Percentiles rank a stretch among this genome's conserved stretches.
These are phyloP conservation scores for Malurus elegans DNA, from an alignment of 2,113 vertebrate species.

Conservation along the genomic window DNA sequence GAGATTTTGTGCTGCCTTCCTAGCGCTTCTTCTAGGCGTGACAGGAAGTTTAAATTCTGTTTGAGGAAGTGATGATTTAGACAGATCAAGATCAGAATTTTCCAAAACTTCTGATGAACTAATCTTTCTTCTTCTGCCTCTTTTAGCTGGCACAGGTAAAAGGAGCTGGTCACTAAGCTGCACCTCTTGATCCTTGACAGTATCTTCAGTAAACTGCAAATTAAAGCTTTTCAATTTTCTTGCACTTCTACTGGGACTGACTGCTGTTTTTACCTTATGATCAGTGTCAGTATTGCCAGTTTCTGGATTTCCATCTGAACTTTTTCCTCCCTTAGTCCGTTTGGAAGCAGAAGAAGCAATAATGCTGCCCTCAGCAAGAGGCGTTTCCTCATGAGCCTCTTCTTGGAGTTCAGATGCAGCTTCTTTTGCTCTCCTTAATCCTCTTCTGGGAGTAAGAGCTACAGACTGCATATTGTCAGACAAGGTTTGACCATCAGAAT, in stretches of 20 bases:
- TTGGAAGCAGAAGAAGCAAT: slow-evolving; percentile 4
- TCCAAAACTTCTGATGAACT: slow-evolving; percentile 18
- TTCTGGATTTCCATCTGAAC: slow-evolving; percentile 21
- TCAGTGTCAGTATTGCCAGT: slow-evolving; percentile 2
- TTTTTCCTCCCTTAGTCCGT: slow-evolving; percentile 49
- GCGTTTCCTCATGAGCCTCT: not conserved
- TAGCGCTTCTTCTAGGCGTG: slow-evolving; percentile 65
- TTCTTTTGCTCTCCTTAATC: slow-evolving; percentile 41
- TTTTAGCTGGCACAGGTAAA: slow-evolving; percentile 46
- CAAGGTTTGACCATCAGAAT: not conserved
- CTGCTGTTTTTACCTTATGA: not conserved
- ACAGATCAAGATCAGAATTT: slow-evolving; percentile 25
- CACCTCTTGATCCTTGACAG: slow-evolving; percentile 41
- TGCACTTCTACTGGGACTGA: slow-evolving; percentile 64
- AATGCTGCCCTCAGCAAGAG: not conserved
- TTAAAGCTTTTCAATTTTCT: slow-evolving; percentile 63
- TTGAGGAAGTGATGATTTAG: not conserved
- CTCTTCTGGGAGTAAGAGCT: slow-evolving; percentile 8
- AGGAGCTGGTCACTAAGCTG: slow-evolving; percentile 10
- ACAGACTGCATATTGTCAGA: fast-evolving
- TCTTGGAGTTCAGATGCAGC: not conserved
- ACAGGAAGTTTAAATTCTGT: slow-evolving; percentile 20
- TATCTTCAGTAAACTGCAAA: slow-evolving; percentile 63
- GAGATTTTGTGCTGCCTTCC: slow-evolving; percentile 34
- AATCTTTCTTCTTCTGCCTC: slow-evolving; percentile 66